Evolutionary conservation across 1,140 invertebrate species (phyloP).

Genomic region (Drosophila eugracilis): DNA sequence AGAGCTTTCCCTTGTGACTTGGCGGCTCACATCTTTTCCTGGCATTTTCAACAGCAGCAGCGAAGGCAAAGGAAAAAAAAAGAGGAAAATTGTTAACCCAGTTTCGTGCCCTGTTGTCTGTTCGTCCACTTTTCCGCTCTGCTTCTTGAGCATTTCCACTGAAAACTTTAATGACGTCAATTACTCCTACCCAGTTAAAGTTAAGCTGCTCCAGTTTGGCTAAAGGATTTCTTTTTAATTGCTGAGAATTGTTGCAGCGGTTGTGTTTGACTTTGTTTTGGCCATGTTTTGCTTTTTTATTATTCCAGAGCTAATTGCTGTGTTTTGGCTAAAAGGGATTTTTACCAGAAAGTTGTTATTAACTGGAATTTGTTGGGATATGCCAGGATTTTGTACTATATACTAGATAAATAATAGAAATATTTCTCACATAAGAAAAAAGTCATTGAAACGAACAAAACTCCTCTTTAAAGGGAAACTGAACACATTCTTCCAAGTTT

Average conservation of each 20-base stretch:
- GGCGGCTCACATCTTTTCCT: constrained; percentile 19
- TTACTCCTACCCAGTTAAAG: constrained; percentile 22
- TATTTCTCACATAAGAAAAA: too few relatives aligned
- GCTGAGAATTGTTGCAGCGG: constrained; percentile 28
- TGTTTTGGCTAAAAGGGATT: too few relatives aligned
- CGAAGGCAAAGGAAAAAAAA: too few relatives aligned
- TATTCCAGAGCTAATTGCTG: not conserved
- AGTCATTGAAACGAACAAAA: too few relatives aligned
- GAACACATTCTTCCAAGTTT: too few relatives aligned
- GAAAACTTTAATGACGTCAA: constrained; percentile 47
- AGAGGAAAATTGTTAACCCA: constrained; percentile 36
- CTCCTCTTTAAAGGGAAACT: too few relatives aligned
- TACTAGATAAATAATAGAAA: too few relatives aligned
- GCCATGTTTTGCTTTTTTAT: not conserved
- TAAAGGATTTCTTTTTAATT: constrained; percentile 21
- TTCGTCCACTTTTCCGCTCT: constrained; percentile 15
- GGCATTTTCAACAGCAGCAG: constrained; percentile 19
- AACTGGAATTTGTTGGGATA: not conserved
- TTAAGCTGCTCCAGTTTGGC: constrained; percentile 17
- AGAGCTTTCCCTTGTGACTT: constrained; percentile 15
- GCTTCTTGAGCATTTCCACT: constrained; percentile 31
- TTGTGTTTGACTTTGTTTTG: constrained; percentile 11
- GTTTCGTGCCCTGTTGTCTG: constrained; percentile 35
- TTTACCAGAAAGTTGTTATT: not conserved
- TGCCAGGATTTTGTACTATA: too few relatives aligned